These are phyloP conservation scores for Meles meles DNA, from an alignment of 2,113 vertebrate species.

Conservation along the genomic window DNA sequence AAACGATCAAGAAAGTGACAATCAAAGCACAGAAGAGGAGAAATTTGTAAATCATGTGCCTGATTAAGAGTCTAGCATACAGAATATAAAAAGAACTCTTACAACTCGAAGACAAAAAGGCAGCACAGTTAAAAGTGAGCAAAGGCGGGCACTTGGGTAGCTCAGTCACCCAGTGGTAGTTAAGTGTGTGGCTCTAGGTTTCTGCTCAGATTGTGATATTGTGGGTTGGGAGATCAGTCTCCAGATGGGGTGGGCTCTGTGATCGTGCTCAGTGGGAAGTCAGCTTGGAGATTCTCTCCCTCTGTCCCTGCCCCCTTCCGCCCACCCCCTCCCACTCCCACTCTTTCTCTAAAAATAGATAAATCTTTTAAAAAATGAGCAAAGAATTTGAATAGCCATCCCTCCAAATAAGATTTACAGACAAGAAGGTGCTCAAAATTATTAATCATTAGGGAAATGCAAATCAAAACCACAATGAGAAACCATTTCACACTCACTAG, in stretches of 20 bases:
- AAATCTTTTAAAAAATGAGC: neutral
- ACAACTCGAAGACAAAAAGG: neutral
- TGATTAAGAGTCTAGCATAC: neutral
- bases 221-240: neutral
- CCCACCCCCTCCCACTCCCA: neutral
- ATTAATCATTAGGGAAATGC: neutral
- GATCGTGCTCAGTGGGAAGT: neutral
- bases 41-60: neutral
- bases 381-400: slow-evolving; percentile 10
- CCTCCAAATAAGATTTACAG: neutral
- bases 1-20: neutral
- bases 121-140: neutral
- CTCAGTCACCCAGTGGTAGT: neutral
- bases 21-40: neutral
- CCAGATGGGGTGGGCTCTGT: neutral
- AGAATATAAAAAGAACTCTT: slow-evolving; percentile 16
- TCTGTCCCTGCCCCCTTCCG: neutral
- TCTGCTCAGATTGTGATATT: neutral
- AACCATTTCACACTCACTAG: neutral
- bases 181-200: neutral
- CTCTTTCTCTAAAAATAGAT: neutral
- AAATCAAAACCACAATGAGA: neutral
- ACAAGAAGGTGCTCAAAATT: slow-evolving; percentile 6
- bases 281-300: neutral
- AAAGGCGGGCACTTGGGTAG: neutral